Percentiles rank a stretch among this genome's conserved stretches.
phyloP scores from a whole-genome alignment of 2,113 vertebrate genomes.

The Taurulus bubalis region DNA sequence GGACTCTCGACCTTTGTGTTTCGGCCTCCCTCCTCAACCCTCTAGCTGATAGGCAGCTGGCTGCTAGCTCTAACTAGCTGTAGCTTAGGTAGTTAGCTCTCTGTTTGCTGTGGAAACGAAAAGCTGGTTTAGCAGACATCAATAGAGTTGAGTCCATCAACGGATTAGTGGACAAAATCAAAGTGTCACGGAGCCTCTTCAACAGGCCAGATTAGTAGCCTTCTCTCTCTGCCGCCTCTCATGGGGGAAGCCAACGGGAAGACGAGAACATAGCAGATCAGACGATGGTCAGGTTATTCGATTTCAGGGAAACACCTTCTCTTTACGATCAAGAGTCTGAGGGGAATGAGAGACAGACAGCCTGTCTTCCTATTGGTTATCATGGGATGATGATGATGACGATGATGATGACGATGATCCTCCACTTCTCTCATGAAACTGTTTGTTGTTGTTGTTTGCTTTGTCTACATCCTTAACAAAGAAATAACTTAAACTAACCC shows the following conservation, averaged over 20 bases:
- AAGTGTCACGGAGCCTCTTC: constrained; percentile 52
- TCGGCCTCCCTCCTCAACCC: not conserved
- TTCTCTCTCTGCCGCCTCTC: not conserved
- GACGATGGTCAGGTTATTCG: not conserved
- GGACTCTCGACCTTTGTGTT: not conserved
- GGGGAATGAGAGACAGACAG: not conserved
- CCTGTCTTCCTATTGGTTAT: not conserved
- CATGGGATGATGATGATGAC: not conserved
- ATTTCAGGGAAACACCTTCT: not conserved
- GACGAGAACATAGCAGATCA: not conserved
- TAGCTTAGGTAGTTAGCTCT: constrained; percentile 31
- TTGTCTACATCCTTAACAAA: constrained; percentile 43
- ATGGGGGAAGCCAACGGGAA: not conserved
- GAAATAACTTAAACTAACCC: constrained; percentile 32
- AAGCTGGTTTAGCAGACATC: constrained; percentile 59
- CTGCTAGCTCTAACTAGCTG: constrained; percentile 6
- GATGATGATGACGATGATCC: not conserved
- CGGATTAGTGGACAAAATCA: constrained; percentile 57
- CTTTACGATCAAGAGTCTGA: not conserved
- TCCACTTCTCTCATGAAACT: constrained; percentile 1
- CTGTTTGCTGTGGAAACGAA: constrained; percentile 11
- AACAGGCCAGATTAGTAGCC: constrained; percentile 50
- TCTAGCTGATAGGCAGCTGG: not conserved
- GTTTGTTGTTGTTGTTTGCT: constrained; percentile 50
- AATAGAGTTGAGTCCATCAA: constrained; percentile 50